Percentiles rank a stretch among this genome's conserved stretches.
These are phyloP conservation scores for Sterna hirundo DNA, from an alignment of 2,113 vertebrate genomes.

Conservation along the genomic window DNA sequence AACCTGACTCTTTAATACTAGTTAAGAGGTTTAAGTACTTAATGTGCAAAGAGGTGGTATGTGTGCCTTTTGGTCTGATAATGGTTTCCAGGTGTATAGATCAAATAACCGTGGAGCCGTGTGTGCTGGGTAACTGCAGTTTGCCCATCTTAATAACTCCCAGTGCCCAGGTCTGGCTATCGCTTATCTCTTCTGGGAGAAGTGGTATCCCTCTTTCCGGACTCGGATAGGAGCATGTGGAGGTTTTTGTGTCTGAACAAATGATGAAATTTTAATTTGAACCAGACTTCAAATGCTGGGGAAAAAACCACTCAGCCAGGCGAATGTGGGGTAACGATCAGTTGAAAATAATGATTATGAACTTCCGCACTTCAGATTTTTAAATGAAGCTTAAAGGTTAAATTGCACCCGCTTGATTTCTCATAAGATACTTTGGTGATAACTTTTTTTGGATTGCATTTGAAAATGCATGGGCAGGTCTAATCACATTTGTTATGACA, in stretches of 20 bases:
- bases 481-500: neutral
- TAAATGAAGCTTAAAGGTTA: neutral
- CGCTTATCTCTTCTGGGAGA: neutral
- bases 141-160: neutral
- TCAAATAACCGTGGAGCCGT: neutral
- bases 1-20: conserved; percentile 54
- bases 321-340: neutral
- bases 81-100: conserved; percentile 2
- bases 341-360: neutral
- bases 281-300: neutral
- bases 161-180: neutral
- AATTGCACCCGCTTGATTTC: accelerated
- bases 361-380: neutral
- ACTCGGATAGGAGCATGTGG: neutral
- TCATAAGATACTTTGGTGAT: neutral
- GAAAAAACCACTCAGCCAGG: too few relatives aligned
- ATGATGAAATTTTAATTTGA: neutral
- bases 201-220: neutral
- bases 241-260: neutral
- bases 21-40: conserved; percentile 58
- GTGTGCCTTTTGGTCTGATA: conserved; percentile 1
- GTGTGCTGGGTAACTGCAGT: neutral
- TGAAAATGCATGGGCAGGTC: neutral
- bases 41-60: neutral
- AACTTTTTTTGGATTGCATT: neutral